Conservation (phyloP, 2,113 vertebrate genomes). For the Odocoileus hemionus region DNA sequence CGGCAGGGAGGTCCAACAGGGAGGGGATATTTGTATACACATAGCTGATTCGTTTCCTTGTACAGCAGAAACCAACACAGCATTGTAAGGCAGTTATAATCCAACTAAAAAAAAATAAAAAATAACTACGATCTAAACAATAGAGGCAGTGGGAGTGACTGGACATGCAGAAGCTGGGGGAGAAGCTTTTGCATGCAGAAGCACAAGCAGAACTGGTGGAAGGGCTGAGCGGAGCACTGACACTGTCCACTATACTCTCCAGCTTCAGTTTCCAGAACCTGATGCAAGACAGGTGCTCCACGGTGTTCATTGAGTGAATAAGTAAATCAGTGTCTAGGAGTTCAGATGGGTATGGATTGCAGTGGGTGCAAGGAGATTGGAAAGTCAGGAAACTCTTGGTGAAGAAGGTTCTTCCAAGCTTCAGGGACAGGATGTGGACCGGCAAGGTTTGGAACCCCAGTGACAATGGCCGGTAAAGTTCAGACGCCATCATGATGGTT, state of each 20-base stretch:
- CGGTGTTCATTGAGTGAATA: not conserved
- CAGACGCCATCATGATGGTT: not conserved
- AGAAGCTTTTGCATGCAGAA: too few relatives aligned
- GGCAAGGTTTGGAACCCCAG: not conserved
- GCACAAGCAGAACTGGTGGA: not conserved
- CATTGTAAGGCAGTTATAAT: not conserved
- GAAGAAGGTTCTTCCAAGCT: not conserved
- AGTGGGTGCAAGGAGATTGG: not conserved
- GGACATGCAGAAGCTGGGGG: not conserved
- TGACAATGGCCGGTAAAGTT: fast-evolving
- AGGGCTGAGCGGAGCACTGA: not conserved
- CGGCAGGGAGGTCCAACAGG: not conserved
- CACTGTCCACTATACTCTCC: not conserved
- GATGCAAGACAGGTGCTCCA: not conserved
- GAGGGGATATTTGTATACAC: not conserved
- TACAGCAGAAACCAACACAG: not conserved
- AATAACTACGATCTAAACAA: not conserved
- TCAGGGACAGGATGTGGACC: not conserved
- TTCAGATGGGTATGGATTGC: not conserved
- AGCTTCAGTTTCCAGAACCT: not conserved
- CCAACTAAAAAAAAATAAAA: not conserved
- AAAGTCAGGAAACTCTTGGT: not conserved
- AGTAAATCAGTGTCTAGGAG: not conserved
- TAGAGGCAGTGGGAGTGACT: not conserved
- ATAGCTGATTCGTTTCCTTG: not conserved